A percentile compares a stretch with the other conserved stretches of the same genome.
Evolutionary conservation across 23 tunicate species (phyloP).

Genomic region (Halocynthia roretzi): DNA sequence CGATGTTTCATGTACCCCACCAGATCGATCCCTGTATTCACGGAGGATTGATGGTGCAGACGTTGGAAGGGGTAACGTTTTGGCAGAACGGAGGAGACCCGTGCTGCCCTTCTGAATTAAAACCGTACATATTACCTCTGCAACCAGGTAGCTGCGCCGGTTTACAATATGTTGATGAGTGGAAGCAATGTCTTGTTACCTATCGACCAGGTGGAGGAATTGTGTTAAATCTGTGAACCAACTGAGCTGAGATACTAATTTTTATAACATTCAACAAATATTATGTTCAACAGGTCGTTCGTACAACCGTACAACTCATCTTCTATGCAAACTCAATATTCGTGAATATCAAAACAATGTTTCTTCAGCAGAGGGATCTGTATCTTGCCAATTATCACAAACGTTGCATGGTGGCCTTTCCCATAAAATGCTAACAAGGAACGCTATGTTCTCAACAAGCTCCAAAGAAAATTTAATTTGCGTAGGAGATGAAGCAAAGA

Average conservation of each 20-base stretch:
- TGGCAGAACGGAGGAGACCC: conserved; percentile 46
- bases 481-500: conserved; percentile 63
- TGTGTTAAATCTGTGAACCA: neutral
- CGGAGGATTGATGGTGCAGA: conserved; percentile 63
- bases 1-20: conserved; percentile 70
- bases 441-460: conserved; percentile 26
- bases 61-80: conserved; percentile 62
- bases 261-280: neutral
- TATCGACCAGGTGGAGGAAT: conserved; percentile 55
- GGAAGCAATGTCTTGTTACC: conserved; percentile 57
- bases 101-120: conserved; percentile 27
- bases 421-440: conserved; percentile 71
- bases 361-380: neutral
- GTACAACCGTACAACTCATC: conserved; percentile 53
- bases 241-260: neutral
- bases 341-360: neutral
- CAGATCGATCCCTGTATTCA: conserved; percentile 28
- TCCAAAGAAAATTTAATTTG: conserved; percentile 20
- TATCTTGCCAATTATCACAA: conserved; percentile 37
- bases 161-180: conserved; percentile 35
- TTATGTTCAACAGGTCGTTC: conserved; percentile 31
- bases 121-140: conserved; percentile 58
- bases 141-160: conserved; percentile 74
- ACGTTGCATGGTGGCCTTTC: conserved; percentile 47
- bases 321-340: conserved; percentile 43